Percentiles rank a stretch among this genome's conserved stretches.
Evolutionary conservation across 2,797 vertebrate genomes (phyloP).

Genomic region (Atherinosoma microstoma): DNA sequence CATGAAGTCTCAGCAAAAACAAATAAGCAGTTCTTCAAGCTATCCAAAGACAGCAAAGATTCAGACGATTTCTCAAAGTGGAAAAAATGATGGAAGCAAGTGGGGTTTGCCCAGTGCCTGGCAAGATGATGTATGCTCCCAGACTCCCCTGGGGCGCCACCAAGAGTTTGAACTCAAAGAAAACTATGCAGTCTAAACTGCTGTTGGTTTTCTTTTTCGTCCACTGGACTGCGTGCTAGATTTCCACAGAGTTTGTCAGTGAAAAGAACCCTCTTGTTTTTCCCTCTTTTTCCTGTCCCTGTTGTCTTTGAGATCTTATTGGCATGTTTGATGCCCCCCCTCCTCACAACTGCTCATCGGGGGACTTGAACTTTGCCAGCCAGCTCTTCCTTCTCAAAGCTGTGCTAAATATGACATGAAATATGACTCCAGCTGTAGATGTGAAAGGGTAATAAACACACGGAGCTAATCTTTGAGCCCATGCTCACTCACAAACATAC

Average conservation of each 20-base stretch:
- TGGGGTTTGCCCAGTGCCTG: conserved; percentile 55
- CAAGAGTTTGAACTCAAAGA: conserved; percentile 47
- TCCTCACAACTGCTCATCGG: conserved; percentile 22
- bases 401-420: conserved; percentile 75
- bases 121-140: conserved; percentile 61
- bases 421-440: conserved; percentile 62
- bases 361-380: conserved; percentile 28
- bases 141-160: conserved; percentile 54
- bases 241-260: conserved; percentile 41
- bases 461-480: conserved; percentile 45
- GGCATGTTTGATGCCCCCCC: conserved; percentile 13
- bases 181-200: conserved; percentile 27
- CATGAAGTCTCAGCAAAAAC: conserved; percentile 44
- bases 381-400: conserved; percentile 54
- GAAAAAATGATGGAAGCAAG: conserved; percentile 64
- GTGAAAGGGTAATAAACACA: conserved; percentile 63
- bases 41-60: conserved; percentile 58
- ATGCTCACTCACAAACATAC: conserved; percentile 40
- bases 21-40: conserved; percentile 54
- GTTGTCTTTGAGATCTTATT: conserved; percentile 33
- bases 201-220: conserved; percentile 42
- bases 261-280: conserved; percentile 18
- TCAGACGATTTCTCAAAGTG: conserved; percentile 53
- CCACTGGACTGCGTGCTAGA: conserved; percentile 29
- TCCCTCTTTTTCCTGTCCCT: conserved; percentile 7